Conservation (phyloP, 2,888 invertebrate species). For the Eurytoma adleriae region DNA sequence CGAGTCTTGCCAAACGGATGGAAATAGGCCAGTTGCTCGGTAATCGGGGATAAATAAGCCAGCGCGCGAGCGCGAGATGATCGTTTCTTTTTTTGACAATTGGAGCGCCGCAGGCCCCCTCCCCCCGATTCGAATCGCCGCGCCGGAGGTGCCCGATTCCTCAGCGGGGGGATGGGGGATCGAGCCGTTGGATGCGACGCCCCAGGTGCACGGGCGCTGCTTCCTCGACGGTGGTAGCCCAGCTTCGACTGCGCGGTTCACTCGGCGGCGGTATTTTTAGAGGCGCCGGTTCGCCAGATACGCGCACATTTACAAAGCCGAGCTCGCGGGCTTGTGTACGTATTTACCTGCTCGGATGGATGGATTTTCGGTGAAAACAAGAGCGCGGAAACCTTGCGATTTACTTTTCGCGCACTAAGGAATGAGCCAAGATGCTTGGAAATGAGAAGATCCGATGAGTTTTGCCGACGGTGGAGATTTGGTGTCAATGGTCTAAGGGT, state of each 20-base stretch:
- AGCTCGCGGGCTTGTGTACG: neutral
- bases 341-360: neutral
- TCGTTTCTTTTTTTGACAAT: constrained; percentile 41
- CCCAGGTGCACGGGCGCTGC: neutral
- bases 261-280: constrained; percentile 69
- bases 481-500: constrained; percentile 12
- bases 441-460: neutral
- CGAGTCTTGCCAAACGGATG: constrained; percentile 58
- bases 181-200: neutral
- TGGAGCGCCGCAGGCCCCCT: neutral
- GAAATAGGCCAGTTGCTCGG: constrained; percentile 59
- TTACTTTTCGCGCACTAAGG: too few relatives aligned
- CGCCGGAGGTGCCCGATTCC: neutral
- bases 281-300: constrained; percentile 67
- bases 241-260: constrained; percentile 61
- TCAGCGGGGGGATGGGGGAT: neutral
- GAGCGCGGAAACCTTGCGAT: too few relatives aligned
- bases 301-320: constrained; percentile 21
- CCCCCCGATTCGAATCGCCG: constrained; percentile 20
- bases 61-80: constrained; percentile 3
- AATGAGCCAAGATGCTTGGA: too few relatives aligned
- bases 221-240: neutral
- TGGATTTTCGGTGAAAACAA: too few relatives aligned
- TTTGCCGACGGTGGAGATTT: neutral
- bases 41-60: constrained; percentile 48